Conservation (phyloP, 1,140 invertebrate genomes). For the Drosophila jambulina region DNA sequence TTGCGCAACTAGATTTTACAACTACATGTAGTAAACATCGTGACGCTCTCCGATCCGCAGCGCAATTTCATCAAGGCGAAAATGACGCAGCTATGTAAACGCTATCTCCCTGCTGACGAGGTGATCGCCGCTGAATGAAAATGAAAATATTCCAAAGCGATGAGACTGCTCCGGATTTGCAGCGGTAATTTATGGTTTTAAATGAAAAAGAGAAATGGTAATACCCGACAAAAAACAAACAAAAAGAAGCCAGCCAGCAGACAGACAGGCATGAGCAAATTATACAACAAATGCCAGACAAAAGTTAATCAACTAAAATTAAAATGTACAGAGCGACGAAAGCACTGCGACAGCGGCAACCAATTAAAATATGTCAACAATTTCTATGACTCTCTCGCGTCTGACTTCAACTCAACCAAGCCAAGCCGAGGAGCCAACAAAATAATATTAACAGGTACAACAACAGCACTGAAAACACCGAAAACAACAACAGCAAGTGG, state of each 20-base stretch:
- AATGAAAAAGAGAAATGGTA: conserved; percentile 22
- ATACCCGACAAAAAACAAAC: conserved; percentile 3
- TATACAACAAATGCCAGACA: conserved; percentile 56
- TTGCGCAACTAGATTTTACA: conserved; percentile 75
- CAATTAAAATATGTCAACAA: conserved; percentile 63
- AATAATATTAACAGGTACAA: conserved; percentile 35
- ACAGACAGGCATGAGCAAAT: conserved; percentile 43
- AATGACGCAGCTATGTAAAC: conserved; percentile 57
- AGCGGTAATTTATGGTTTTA: conserved; percentile 40
- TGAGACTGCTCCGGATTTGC: conserved; percentile 18
- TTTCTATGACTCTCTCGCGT: conserved; percentile 61
- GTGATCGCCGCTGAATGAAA: conserved; percentile 46
- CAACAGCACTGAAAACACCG: conserved; percentile 19
- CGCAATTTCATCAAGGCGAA: conserved; percentile 57
- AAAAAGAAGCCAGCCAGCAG: conserved; percentile 8
- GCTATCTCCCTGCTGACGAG: conserved; percentile 31
- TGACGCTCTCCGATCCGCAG: conserved; percentile 46
- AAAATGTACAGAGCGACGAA: conserved; percentile 66
- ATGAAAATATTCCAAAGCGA: conserved; percentile 38
- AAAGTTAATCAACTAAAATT: conserved; percentile 77
- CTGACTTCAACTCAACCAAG: conserved; percentile 53
- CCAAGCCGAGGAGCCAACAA: conserved; percentile 38
- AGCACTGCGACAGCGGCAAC: conserved; percentile 15
- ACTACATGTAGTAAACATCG: conserved; percentile 52
- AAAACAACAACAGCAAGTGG: conserved; percentile 58